Conservation (phyloP, 1,140 invertebrate species). For the Diabrotica virgifera region DNA sequence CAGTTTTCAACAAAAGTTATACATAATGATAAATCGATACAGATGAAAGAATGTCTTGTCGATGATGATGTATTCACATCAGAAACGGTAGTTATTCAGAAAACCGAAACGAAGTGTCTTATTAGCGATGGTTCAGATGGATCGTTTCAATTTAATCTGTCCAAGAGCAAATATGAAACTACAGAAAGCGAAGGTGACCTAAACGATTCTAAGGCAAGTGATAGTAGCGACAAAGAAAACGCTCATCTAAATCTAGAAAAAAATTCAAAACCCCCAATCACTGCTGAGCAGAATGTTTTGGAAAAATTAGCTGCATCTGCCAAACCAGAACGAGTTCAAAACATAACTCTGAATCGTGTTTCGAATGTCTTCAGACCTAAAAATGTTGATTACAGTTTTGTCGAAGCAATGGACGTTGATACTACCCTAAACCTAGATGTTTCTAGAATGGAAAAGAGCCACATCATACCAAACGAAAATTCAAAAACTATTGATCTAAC, state of each 20-base stretch:
- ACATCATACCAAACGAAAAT: not conserved
- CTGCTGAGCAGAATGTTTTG: not conserved
- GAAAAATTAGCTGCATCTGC: not conserved
- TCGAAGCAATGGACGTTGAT: conserved; percentile 29
- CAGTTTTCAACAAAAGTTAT: not conserved
- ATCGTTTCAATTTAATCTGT: conserved; percentile 22
- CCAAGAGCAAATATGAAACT: conserved; percentile 3
- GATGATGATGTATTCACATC: not conserved
- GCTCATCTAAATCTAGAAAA: conserved; percentile 12
- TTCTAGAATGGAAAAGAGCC: conserved; percentile 6
- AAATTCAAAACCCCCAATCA: not conserved
- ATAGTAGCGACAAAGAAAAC: conserved; percentile 27
- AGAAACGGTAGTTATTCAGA: not conserved
- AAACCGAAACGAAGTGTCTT: not conserved
- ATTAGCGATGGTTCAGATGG: conserved; percentile 20
- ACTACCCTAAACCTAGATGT: conserved; percentile 8
- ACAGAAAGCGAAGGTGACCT: not conserved
- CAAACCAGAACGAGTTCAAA: not conserved
- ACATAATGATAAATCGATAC: not conserved
- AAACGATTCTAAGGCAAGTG: conserved; percentile 17
- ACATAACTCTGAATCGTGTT: conserved; percentile 4
- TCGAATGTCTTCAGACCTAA: conserved; percentile 29
- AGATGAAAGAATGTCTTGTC: not conserved
- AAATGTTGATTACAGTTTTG: conserved; percentile 21
- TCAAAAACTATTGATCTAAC: conserved; percentile 6